phyloP scores from a whole-genome alignment of 2,113 vertebrate species.

The Opisthocomus hoazin region DNA sequence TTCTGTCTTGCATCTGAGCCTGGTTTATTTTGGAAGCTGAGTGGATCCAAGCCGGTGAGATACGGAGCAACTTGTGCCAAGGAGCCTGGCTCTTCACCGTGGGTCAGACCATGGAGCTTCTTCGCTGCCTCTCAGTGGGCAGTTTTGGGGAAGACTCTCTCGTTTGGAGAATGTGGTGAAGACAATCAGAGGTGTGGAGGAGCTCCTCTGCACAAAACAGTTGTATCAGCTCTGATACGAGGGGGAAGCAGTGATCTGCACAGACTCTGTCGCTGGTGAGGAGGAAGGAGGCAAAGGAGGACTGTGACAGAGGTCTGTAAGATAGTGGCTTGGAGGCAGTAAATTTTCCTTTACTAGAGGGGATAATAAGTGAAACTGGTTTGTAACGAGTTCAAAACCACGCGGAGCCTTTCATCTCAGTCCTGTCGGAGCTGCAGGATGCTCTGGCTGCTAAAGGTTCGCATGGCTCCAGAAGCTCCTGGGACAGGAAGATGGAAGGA shows the following conservation, averaged over 20 bases:
- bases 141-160: background rate
- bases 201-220: background rate
- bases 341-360: background rate
- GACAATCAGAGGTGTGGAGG: background rate
- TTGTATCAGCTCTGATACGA: background rate
- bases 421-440: background rate
- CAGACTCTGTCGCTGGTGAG: accelerated
- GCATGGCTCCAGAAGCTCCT: background rate
- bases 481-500: background rate
- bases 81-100: background rate
- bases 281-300: background rate
- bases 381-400: background rate
- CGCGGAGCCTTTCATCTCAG: background rate
- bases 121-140: background rate
- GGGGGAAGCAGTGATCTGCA: background rate
- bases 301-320: background rate
- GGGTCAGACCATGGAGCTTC: background rate
- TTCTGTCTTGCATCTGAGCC: background rate
- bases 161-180: background rate
- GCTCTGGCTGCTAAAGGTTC: background rate
- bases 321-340: background rate
- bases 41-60: background rate
- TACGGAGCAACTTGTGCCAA: accelerated
- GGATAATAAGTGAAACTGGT: background rate
- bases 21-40: background rate